phyloP scores from a whole-genome alignment of 92 coral and sea anemone genomes.

The Epizoanthus ramosus region DNA sequence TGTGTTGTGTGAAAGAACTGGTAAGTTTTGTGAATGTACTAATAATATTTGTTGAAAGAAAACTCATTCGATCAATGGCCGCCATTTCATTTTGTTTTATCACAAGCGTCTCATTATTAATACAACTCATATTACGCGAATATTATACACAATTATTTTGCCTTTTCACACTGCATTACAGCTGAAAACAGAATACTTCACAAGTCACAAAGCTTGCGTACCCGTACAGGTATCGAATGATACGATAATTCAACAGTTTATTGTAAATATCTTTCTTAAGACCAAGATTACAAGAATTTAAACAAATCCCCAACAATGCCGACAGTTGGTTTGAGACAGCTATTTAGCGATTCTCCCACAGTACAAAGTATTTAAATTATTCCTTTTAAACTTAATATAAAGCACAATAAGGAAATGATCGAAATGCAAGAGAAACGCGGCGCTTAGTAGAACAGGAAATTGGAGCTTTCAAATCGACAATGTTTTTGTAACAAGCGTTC shows the following conservation, averaged over 20 bases:
- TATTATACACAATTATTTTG: too few species aligned
- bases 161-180: neutral
- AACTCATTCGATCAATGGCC: too few species aligned
- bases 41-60: too few species aligned
- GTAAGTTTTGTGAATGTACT: too few species aligned
- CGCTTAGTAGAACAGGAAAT: neutral
- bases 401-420: neutral
- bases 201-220: too few species aligned
- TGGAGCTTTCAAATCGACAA: neutral
- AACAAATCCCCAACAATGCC: neutral
- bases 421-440: neutral
- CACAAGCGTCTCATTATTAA: too few species aligned
- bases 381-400: neutral
- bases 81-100: too few species aligned
- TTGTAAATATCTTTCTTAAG: constrained; percentile 2
- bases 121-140: too few species aligned
- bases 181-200: constrained; percentile 1
- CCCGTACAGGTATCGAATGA: too few species aligned
- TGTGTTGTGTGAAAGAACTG: too few species aligned
- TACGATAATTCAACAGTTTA: too few species aligned
- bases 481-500: neutral
- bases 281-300: neutral
- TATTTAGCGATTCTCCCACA: neutral
- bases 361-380: neutral
- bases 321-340: neutral